These are phyloP conservation scores for Nymphalis polychloros DNA, from an alignment of 2,888 invertebrate species.

Conservation along the genomic window DNA sequence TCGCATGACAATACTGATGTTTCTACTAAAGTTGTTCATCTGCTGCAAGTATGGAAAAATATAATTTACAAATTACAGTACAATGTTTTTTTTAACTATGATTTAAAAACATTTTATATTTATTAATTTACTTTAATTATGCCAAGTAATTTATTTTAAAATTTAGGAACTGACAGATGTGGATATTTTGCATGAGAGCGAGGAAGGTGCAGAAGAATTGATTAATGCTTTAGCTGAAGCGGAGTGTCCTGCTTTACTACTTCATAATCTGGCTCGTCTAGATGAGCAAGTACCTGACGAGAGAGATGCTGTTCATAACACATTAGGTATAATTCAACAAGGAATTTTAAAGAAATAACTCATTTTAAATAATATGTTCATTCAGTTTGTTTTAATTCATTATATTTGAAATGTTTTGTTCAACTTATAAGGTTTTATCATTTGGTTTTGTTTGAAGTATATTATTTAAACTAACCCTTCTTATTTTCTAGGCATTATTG, in stretches of 20 bases:
- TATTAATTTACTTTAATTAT: no score
- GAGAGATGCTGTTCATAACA: slow-evolving; percentile 97
- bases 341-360: no score
- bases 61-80: not conserved
- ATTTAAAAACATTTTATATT: not conserved
- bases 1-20: slow-evolving; percentile 98
- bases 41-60: slow-evolving; percentile 80
- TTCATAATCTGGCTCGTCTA: slow-evolving; percentile 95
- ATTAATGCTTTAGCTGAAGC: slow-evolving; percentile 94
- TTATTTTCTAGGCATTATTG: slow-evolving; percentile 87
- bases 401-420: not conserved
- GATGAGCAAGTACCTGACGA: slow-evolving; percentile 97
- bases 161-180: slow-evolving; percentile 95
- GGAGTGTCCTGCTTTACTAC: slow-evolving; percentile 93
- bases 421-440: not conserved
- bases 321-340: slow-evolving; percentile 82
- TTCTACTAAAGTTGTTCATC: slow-evolving; percentile 87
- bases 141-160: not conserved
- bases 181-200: slow-evolving; percentile 96
- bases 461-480: not conserved
- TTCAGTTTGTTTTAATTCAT: not conserved
- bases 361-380: no score
- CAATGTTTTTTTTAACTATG: not conserved
- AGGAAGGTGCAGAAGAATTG: slow-evolving; percentile 93
- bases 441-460: not conserved